These are phyloP conservation scores for Coecobrya sp. DNA, from an alignment of 2,888 invertebrate genomes.

Conservation along the genomic window DNA sequence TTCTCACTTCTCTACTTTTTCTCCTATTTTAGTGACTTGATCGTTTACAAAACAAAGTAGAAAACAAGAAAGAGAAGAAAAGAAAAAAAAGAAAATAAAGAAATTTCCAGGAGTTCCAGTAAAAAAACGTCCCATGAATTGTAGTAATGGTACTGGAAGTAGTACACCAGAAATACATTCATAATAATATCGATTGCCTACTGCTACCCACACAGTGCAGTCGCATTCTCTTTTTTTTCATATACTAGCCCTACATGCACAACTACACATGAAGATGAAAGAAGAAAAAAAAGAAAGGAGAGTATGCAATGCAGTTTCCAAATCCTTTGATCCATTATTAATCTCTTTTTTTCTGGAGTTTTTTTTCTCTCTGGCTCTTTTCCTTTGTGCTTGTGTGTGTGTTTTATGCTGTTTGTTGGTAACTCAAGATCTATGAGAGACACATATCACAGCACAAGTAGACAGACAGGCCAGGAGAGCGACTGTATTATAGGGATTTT, in stretches of 20 bases:
- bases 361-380: slow-evolving; percentile 23
- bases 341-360: slow-evolving; percentile 69
- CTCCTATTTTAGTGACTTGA: background rate
- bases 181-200: slow-evolving; percentile 37
- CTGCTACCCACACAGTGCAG: background rate
- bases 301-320: slow-evolving; percentile 76
- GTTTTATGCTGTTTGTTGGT: slow-evolving; percentile 60
- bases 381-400: slow-evolving; percentile 34
- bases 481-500: slow-evolving; percentile 75
- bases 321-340: slow-evolving; percentile 81
- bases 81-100: background rate
- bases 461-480: background rate
- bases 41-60: slow-evolving; percentile 44
- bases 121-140: slow-evolving; percentile 1
- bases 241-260: background rate
- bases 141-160: background rate
- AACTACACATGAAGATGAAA: slow-evolving; percentile 22
- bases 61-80: slow-evolving; percentile 1
- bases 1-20: slow-evolving; percentile 19
- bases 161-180: slow-evolving; percentile 4
- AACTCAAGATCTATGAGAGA: slow-evolving; percentile 70
- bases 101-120: background rate
- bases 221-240: background rate
- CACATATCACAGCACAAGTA: slow-evolving; percentile 36
- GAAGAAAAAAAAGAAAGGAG: slow-evolving; percentile 17